Evolutionary conservation across 2,888 invertebrate species (phyloP), one percentile per base, ranked within the genome.

Genomic region (Dasypogon diadema): DNA sequence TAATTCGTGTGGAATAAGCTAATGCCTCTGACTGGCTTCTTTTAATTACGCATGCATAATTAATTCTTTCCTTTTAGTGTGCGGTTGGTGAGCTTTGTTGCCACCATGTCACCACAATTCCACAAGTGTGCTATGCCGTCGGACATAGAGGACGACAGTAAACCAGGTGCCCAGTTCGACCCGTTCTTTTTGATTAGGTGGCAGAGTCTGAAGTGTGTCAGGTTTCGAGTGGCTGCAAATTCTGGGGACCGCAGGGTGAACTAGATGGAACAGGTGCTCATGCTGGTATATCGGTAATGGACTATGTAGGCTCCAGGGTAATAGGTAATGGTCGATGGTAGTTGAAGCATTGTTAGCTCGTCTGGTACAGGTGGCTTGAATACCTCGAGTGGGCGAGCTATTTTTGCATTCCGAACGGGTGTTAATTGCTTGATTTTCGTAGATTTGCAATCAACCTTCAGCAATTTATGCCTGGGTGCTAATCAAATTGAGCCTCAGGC

Each of bases 11-110:
- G 70, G 54, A 70, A 34, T 70, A 21, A 54, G 54, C 54, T 22
- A 54, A 46, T 18, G 18, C 54, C 22, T 21, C 54, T 54, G 34
- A 34, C n/a, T 70, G 70, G 30, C 65, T 65, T 65, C 65, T 65
- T 65, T 65, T 65, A 65, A 54, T 54, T 54, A 70, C 70, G 70
- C 70, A 70, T 70, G 70, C 70, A 70, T 70, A 70, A 70, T 70
- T 70, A 70, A 70, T 70, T 37, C 48, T 54, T 70, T 22, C 14
- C 30, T 30, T 21, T 51, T 18, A 8, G 51, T 70, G 3, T 70
- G 18, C 14, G 12, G 42, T n/a, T n/a, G n/a, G n/a, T n/a, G n/a
- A n/a, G n/a, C n/a, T n/a, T n/a, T n/a, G n/a, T 37, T 63, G 42
- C 8, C 18, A 14, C 18, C 42, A 42, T 37, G 34, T n/a, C n/a